A percentile compares a stretch with the other conserved stretches of the same genome.
phyloP scores from a whole-genome alignment of 2,113 vertebrate species.

The Verasper variegatus region DNA sequence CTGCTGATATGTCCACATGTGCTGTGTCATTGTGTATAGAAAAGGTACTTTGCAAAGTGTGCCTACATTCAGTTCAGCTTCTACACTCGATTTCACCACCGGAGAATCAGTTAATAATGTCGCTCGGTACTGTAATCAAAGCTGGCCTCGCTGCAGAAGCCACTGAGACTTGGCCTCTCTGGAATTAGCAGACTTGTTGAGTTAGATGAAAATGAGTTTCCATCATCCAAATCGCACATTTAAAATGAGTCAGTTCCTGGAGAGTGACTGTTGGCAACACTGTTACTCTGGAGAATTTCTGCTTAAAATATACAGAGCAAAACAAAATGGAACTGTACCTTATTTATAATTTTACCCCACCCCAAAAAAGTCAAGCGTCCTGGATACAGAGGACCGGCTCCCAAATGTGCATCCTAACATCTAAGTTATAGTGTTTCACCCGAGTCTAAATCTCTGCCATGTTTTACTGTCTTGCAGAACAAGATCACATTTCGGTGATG shows the following conservation, averaged over 20 bases:
- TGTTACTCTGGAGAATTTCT: not conserved
- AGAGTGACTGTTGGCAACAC: not conserved
- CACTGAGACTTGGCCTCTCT: slow-evolving; percentile 47
- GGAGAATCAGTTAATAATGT: slow-evolving; percentile 46
- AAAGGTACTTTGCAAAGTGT: not conserved
- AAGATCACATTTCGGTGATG: slow-evolving; percentile 96
- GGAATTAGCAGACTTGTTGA: slow-evolving; percentile 50
- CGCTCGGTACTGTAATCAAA: slow-evolving; percentile 64
- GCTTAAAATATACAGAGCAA: not conserved
- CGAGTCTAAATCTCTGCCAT: not conserved
- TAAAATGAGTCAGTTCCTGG: not conserved
- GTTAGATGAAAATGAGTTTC: slow-evolving; percentile 15
- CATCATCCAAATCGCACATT: not conserved
- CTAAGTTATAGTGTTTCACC: not conserved
- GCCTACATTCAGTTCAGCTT: slow-evolving; percentile 19
- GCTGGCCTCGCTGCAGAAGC: slow-evolving; percentile 46
- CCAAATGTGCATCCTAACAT: not conserved
- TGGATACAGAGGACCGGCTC: not conserved
- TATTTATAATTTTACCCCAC: not conserved
- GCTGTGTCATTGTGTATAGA: not conserved
- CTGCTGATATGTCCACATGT: not conserved
- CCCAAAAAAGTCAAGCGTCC: not conserved
- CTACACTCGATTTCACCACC: slow-evolving; percentile 25
- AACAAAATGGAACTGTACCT: not conserved
- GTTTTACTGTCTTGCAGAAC: slow-evolving; percentile 80